Base-by-base conservation (phyloP, 2,113 vertebrate species). In the Phalacrocorax carbo region DNA sequence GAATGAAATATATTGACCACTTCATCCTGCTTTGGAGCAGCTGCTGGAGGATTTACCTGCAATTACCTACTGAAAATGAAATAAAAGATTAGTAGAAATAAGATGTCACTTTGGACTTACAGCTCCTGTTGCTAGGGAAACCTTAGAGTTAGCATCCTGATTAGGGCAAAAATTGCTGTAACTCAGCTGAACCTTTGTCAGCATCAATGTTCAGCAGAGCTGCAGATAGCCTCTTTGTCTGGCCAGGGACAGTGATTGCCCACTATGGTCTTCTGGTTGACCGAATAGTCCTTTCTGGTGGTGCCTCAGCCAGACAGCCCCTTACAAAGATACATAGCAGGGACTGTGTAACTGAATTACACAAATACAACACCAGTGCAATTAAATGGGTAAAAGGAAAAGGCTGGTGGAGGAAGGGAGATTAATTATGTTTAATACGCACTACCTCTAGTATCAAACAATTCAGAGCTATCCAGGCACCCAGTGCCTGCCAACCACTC, bases 91-190 rank as follows among this genome's bases (percentile, higher is more conserved):
- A 97, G 91, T 78, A 66, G 60, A 93, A 97, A 88, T 94, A 88
- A 97, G 68, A 95, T 85, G 83, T 93, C 91, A 95, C 83, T 95
- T 88, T 27, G 52, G 95, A 95, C 94, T 95, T 80, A 65, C 0
- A 0, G 83, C 66, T 96, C 29, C 84, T 93, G 98, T 98, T 98
- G 96, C 98, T 96, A 98, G 83, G 97, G 97, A 96, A 98, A 98
- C 98, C 76, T 95, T 78, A 57, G 81, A 93, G 70, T 94, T 87
- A 95, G 48, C 86, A 89, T 91, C 65, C 54, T 69, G 80, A 89
- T 92, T 82, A 94, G 86, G 96, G 70, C 61, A 96, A 76, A 94
- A 92, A 62, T 68, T 72, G 55, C 79, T 78, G 38, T 88, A 90
- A 93, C 55, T 77, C 65, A 68, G 55, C 21, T 72, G 77, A 89